These are phyloP conservation scores for Laspeyria flexula DNA, from an alignment of 2,888 invertebrate genomes.

Conservation along the genomic window DNA sequence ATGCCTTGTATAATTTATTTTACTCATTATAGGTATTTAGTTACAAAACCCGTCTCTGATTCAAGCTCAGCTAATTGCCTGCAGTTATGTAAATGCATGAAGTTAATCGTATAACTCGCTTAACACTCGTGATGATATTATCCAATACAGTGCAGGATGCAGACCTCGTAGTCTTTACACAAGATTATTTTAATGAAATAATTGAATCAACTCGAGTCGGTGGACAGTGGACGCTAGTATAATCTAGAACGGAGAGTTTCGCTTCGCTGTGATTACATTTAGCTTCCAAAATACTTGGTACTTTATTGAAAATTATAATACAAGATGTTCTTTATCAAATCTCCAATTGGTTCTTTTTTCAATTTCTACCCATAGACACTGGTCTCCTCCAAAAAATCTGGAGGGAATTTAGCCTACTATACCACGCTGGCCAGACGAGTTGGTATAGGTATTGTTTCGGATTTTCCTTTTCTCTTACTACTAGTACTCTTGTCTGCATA, in stretches of 20 bases:
- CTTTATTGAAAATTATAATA: no score
- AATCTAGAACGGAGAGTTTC: conserved; percentile 66
- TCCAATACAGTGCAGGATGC: conserved; percentile 60
- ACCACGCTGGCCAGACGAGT: no score
- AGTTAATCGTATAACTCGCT: conserved; percentile 49
- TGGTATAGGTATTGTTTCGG: no score
- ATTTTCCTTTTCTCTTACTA: no score
- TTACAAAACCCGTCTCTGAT: conserved; percentile 41
- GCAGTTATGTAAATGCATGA: conserved; percentile 41
- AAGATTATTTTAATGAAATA: conserved; percentile 79
- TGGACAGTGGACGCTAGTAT: conserved; percentile 67
- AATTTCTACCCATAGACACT: no score
- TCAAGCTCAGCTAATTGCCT: conserved; percentile 34
- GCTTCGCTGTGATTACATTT: conserved; percentile 66
- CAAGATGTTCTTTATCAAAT: no score
- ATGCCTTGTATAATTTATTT: conserved; percentile 58
- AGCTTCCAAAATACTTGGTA: conserved; percentile 27
- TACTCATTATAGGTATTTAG: conserved; percentile 40
- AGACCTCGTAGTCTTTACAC: conserved; percentile 61
- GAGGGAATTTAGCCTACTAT: no score
- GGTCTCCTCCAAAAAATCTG: no score
- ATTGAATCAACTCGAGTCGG: conserved; percentile 72
- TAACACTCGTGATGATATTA: conserved; percentile 58
- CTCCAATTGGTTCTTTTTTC: no score
- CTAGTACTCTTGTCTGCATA: no score